Conservation (phyloP, 2,797 vertebrate species). For the Sphenodon punctatus region DNA sequence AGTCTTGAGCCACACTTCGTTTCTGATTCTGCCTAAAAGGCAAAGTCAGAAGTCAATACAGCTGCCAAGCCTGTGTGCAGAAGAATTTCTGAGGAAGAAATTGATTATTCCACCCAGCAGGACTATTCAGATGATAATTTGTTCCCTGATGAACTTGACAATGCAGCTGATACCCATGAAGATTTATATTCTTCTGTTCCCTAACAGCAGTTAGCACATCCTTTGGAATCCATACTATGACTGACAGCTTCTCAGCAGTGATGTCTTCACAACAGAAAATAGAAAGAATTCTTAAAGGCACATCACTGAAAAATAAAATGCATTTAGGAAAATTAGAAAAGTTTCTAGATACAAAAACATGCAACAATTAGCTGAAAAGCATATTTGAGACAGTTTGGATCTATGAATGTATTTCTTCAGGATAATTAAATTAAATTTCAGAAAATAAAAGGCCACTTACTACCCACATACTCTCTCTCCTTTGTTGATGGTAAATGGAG, state of each 20-base stretch:
- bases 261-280: conserved; percentile 10
- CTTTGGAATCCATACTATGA: conserved; percentile 1
- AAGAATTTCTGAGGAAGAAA: conserved; percentile 38
- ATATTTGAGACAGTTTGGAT: neutral
- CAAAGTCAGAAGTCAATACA: conserved; percentile 1
- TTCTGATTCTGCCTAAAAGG: neutral
- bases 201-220: conserved; percentile 9
- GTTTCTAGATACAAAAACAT: neutral
- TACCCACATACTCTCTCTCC: neutral
- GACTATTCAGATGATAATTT: conserved; percentile 15
- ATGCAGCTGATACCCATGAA: neutral
- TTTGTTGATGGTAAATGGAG: neutral
- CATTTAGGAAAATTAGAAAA: neutral
- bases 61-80: conserved; percentile 5
- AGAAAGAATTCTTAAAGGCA: neutral
- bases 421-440: neutral
- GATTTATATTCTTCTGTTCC: neutral
- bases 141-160: conserved; percentile 6
- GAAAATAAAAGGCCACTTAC: neutral
- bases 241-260: neutral
- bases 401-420: neutral
- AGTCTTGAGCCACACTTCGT: neutral
- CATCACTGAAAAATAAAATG: neutral
- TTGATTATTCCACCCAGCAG: conserved; percentile 39
- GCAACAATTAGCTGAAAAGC: neutral